Conservation (phyloP, 1,140 invertebrate species). For the Bathynomus jamesi region DNA sequence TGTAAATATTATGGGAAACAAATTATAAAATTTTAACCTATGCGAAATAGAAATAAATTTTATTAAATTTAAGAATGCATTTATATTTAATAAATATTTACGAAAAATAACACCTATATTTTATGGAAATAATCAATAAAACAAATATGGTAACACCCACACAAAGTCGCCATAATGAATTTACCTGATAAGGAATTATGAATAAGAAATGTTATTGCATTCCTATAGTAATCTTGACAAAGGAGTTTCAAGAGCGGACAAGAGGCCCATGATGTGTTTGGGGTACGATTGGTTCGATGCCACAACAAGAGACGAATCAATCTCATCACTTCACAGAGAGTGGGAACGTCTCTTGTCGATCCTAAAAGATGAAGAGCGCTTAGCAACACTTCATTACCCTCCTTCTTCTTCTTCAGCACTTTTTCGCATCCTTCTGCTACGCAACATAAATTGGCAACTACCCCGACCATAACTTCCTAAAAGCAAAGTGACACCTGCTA, state of each 20-base stretch:
- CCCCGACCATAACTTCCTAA: conserved; percentile 26
- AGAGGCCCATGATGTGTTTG: not conserved
- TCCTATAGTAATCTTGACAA: not conserved
- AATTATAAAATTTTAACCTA: no score
- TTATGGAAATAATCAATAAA: no score
- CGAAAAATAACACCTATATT: no score
- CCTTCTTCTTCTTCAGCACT: conserved; percentile 7
- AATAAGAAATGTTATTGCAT: not conserved
- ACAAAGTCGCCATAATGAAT: no score
- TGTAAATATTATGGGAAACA: no score
- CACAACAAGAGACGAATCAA: conserved; percentile 20
- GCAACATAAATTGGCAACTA: conserved; percentile 28
- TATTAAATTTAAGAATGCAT: no score
- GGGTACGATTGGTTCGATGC: conserved; percentile 15
- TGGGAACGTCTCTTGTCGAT: conserved; percentile 25
- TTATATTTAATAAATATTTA: no score
- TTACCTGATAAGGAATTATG: not conserved
- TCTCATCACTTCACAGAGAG: conserved; percentile 21
- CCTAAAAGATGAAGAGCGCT: conserved; percentile 16
- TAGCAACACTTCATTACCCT: not conserved
- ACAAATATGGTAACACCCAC: no score
- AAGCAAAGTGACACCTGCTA: not conserved
- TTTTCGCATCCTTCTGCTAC: conserved; percentile 19
- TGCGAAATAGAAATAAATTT: no score
- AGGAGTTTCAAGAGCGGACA: not conserved